Evolutionary conservation across 1,140 invertebrate species (phyloP).

Genomic region (Atopsyche davidsoni): DNA sequence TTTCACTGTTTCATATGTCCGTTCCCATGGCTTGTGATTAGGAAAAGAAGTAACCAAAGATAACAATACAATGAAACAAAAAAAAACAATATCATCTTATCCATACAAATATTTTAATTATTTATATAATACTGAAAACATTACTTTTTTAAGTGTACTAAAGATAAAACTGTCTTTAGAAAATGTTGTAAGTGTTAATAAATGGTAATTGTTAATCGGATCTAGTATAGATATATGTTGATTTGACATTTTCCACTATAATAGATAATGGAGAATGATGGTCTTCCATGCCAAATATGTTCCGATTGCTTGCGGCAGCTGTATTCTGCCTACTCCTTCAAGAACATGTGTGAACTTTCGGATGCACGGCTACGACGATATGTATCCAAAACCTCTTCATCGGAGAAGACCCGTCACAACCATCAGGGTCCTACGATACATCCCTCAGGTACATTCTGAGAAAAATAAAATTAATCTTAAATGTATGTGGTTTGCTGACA

Average conservation of each 20-base stretch:
- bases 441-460: not conserved
- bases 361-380: conserved; percentile 39
- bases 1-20: not conserved
- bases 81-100: not conserved
- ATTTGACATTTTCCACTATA: not conserved
- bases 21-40: not conserved
- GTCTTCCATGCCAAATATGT: conserved; percentile 43
- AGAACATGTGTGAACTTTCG: conserved; percentile 45
- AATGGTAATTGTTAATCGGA: not conserved
- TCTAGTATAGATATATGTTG: not conserved
- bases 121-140: not conserved
- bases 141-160: not conserved
- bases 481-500: not conserved
- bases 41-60: not conserved
- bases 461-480: not conserved
- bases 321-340: conserved; percentile 45
- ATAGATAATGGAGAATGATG: conserved; percentile 42
- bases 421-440: not conserved
- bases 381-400: conserved; percentile 9
- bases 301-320: conserved; percentile 44
- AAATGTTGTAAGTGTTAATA: not conserved
- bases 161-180: not conserved
- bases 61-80: not conserved
- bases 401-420: not conserved
- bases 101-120: not conserved